Evolutionary conservation across 2,797 vertebrate genomes (phyloP).

Genomic region (Sebastes minor): DNA sequence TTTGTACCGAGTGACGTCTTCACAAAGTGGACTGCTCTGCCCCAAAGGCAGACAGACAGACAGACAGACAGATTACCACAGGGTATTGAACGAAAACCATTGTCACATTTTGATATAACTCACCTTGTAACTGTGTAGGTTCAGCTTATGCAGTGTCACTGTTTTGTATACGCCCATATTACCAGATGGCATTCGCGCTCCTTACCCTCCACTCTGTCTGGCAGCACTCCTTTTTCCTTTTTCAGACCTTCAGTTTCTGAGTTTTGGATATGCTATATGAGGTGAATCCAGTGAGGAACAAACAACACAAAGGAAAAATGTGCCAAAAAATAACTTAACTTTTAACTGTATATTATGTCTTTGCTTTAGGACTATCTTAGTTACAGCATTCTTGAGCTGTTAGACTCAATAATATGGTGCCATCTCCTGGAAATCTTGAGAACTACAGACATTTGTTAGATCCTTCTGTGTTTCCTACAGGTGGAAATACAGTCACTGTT

Average conservation of each 20-base stretch:
- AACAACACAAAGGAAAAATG: conserved; percentile 79
- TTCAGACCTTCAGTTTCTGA: conserved; percentile 80
- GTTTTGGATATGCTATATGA: conserved; percentile 72
- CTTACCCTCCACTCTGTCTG: conserved; percentile 63
- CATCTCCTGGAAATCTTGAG: conserved; percentile 89
- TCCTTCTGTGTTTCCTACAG: conserved; percentile 70
- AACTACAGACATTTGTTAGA: conserved; percentile 81
- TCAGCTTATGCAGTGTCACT: conserved; percentile 51
- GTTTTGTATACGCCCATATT: conserved; percentile 55
- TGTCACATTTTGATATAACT: conserved; percentile 47
- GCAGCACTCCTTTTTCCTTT: conserved; percentile 78
- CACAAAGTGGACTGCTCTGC: conserved; percentile 37
- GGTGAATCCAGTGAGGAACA: conserved; percentile 69
- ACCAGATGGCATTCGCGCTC: conserved; percentile 65
- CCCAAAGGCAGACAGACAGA: conserved; percentile 31
- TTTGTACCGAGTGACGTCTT: conserved; percentile 34
- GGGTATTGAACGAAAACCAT: conserved; percentile 27
- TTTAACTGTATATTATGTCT: conserved; percentile 79
- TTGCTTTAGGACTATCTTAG: conserved; percentile 84
- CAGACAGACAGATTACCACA: conserved; percentile 11
- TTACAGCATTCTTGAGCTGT: conserved; percentile 81
- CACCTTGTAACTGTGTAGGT: conserved; percentile 50
- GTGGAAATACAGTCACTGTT: conserved; percentile 73
- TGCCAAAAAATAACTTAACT: conserved; percentile 85
- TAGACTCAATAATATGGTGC: conserved; percentile 86